Evolutionary conservation across 1,140 invertebrate species (phyloP), one percentile per base, ranked within the genome.

Genomic region (Saccostrea echinata): DNA sequence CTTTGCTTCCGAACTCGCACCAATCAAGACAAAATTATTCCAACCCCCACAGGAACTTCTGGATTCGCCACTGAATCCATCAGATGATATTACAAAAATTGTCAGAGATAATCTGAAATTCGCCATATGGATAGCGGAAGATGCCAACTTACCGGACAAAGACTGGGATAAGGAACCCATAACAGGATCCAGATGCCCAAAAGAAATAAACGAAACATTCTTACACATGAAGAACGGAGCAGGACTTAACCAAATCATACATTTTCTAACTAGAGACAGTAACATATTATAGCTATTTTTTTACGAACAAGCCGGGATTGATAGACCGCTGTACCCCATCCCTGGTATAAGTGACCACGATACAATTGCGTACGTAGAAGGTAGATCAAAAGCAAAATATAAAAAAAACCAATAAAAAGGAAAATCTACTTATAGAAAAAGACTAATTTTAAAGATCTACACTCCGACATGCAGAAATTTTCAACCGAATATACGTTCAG

Each of bases 141-240:
- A 43, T 43, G 35, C 35, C 53, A 89, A 84, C 13, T 64, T 86
- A 27, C 85, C 88, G 16, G 88, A 86, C 53, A 89, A 84, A 33
- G 16, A 83, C 16, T 88, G 84, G 80, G 33, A 86, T 9, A 55
- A 55, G 27, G 18, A 61, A n/a, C 71, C 88, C 21, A 83, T 86
- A 18, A 53, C 9, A 3, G 84, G 87, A 2, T 76, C 53, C 30
- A n/a, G 87, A 1, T 64, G 55, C 52, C 52, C 76, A n/a, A 30
- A n/a, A 57, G 13, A 86, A 30, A 51, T 82, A 35, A 82, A 82
- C n/a, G 80, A 82, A 35, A 30, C 13, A 21, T 82, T 82, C n/a
- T 3, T 84, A 51, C n/a, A 13, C 0, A 84, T 2, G 33, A 84
- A 84, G 33, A 84, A 51, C 52, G 82, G 53, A n/a, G n/a, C 51